Evolutionary conservation across 2,113 vertebrate genomes (phyloP).

Genomic region (Amazona vittata): DNA sequence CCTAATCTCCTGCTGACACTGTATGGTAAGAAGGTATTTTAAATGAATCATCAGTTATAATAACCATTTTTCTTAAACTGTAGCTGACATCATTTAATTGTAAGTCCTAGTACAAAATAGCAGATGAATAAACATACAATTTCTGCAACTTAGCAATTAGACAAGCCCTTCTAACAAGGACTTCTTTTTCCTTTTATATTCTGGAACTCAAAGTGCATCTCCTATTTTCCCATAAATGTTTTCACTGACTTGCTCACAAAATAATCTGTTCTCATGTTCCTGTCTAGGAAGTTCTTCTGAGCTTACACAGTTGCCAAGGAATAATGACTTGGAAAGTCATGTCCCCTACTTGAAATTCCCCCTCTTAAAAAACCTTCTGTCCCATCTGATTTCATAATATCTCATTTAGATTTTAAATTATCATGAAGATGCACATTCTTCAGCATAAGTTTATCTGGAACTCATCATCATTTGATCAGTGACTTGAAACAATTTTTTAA

Average conservation of each 20-base stretch:
- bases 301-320: slow-evolving; percentile 4
- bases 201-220: neutral
- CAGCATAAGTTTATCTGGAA: slow-evolving; percentile 7
- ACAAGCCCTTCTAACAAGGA: neutral
- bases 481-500: slow-evolving; percentile 5
- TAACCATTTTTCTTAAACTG: slow-evolving; percentile 12
- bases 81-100: slow-evolving; percentile 40
- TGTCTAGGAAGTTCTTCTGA: neutral
- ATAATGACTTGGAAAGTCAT: slow-evolving; percentile 1
- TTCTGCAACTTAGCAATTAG: slow-evolving; percentile 55
- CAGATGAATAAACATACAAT: slow-evolving; percentile 45
- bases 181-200: slow-evolving; percentile 23
- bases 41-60: slow-evolving; percentile 26
- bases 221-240: neutral
- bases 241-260: slow-evolving; percentile 7
- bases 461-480: neutral
- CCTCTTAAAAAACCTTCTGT: neutral
- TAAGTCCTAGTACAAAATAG: slow-evolving; percentile 15
- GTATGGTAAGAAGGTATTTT: neutral
- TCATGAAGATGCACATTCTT: neutral
- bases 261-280: neutral
- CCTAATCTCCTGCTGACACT: neutral
- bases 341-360: slow-evolving; percentile 21
- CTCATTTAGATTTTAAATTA: neutral
- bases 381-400: neutral